These are phyloP conservation scores for Sceloporus tristichus DNA, from an alignment of 2,113 vertebrate species.

Conservation along the genomic window DNA sequence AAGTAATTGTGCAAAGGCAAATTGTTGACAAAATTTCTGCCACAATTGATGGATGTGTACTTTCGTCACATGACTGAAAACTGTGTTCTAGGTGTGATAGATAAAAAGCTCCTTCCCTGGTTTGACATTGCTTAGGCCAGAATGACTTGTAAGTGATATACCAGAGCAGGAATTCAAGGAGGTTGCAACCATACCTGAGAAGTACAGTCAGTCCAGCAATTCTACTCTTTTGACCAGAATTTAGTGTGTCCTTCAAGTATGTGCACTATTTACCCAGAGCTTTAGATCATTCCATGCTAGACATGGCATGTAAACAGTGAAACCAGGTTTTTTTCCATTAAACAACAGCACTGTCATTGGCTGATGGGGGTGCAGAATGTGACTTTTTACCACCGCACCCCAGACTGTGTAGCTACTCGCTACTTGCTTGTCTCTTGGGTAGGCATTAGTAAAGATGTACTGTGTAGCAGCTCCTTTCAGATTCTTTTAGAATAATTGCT, in stretches of 20 bases:
- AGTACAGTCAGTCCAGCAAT: slow-evolving; percentile 10
- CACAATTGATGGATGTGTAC: background rate
- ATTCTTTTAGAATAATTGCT: slow-evolving; percentile 2
- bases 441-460: background rate
- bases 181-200: background rate
- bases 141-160: no score
- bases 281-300: slow-evolving; percentile 26
- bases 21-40: background rate
- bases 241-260: background rate
- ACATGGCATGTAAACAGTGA: slow-evolving; percentile 12
- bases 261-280: background rate
- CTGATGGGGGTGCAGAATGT: background rate
- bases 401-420: no score
- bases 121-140: background rate
- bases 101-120: background rate
- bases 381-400: background rate
- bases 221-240: background rate
- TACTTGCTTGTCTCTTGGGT: background rate
- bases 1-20: background rate
- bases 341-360: background rate
- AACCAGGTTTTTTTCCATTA: slow-evolving; percentile 19
- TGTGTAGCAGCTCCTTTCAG: background rate
- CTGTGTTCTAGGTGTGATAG: background rate
- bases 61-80: background rate
- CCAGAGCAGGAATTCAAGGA: background rate